phyloP scores from a whole-genome alignment of 2,113 vertebrate genomes.

The Alexandromys fortis region DNA sequence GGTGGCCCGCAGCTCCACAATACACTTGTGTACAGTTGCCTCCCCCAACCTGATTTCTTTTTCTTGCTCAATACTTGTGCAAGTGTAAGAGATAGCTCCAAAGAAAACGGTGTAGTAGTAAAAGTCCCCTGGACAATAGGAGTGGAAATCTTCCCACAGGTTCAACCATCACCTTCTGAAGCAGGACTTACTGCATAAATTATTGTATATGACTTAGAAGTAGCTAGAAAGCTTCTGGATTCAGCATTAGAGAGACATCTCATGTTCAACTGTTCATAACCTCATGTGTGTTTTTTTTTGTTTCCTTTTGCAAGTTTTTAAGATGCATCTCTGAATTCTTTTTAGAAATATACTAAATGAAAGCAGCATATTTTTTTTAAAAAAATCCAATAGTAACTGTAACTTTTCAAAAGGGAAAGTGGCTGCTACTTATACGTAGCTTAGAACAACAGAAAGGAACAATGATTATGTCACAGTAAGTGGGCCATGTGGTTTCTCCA shows the following conservation, averaged over 20 bases:
- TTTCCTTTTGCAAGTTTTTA: neutral
- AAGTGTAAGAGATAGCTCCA: neutral
- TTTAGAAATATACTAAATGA: neutral
- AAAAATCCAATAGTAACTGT: neutral
- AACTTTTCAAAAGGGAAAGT: neutral
- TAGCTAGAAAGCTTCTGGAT: neutral
- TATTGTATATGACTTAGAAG: neutral
- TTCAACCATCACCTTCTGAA: neutral
- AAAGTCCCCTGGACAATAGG: neutral
- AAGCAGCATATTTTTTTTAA: neutral
- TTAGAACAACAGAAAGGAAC: neutral
- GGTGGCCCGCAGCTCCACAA: too few species aligned
- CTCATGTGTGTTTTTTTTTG: neutral
- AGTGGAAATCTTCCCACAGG: too few species aligned
- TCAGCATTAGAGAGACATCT: neutral
- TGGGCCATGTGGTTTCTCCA: neutral
- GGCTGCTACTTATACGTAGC: neutral
- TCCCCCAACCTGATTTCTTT: rapidly evolving
- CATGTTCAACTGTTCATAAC: neutral
- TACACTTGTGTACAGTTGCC: neutral
- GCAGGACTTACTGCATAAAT: neutral
- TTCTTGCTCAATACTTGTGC: neutral
- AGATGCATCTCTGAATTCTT: neutral
- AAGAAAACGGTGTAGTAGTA: neutral
- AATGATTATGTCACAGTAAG: neutral